These are phyloP conservation scores for Synanthedon vespiformis DNA, from an alignment of 2,888 invertebrate genomes.

Conservation along the genomic window DNA sequence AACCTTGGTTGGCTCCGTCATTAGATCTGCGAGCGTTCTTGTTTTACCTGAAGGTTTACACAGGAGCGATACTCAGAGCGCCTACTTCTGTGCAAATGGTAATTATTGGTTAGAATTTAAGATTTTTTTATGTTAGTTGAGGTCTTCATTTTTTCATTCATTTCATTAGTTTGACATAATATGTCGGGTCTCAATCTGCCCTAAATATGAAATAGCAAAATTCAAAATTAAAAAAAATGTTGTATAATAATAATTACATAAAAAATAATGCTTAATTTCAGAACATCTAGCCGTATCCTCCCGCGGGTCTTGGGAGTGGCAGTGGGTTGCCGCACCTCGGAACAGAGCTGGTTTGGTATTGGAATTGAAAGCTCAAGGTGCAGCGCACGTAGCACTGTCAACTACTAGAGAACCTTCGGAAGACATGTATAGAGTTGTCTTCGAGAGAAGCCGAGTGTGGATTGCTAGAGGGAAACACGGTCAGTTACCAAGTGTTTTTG, in stretches of 20 bases:
- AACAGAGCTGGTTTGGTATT: conserved; percentile 74
- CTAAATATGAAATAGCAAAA: not conserved
- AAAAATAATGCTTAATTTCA: conserved; percentile 24
- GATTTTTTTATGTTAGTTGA: too few relatives aligned
- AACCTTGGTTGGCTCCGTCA: conserved; percentile 72
- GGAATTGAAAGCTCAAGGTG: conserved; percentile 68
- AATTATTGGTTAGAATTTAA: conserved; percentile 11
- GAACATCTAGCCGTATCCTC: conserved; percentile 75
- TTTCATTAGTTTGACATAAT: too few relatives aligned
- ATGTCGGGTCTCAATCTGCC: too few relatives aligned
- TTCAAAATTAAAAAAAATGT: not conserved
- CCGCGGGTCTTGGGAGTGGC: conserved; percentile 73
- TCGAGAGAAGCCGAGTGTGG: conserved; percentile 73
- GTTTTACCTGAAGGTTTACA: conserved; percentile 74
- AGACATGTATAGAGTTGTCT: conserved; percentile 74
- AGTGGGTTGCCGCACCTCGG: conserved; percentile 74
- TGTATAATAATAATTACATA: not conserved
- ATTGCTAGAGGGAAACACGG: conserved; percentile 76
- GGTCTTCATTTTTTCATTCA: too few relatives aligned
- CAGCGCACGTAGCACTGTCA: conserved; percentile 72
- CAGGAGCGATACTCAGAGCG: conserved; percentile 75
- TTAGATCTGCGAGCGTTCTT: conserved; percentile 70
- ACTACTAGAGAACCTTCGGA: conserved; percentile 66
- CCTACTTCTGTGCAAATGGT: conserved; percentile 79
- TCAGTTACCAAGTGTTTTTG: conserved; percentile 21